These are phyloP conservation scores for Psix sp. DNA, from an alignment of 1,140 invertebrate species.

Conservation along the genomic window DNA sequence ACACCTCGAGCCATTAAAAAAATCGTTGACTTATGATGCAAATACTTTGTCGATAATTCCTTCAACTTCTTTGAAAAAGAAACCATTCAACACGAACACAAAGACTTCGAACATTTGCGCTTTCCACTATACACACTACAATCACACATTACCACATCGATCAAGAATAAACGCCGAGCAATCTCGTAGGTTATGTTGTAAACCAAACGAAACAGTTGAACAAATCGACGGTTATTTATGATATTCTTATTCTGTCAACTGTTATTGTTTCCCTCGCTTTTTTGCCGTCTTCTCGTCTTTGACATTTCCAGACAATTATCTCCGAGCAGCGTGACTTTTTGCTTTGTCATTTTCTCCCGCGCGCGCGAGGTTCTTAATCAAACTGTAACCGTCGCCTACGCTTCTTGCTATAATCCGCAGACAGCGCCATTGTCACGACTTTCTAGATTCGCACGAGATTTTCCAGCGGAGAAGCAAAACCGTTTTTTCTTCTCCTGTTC, in stretches of 20 bases:
- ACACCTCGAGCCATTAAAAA: too few species aligned
- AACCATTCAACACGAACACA: background rate
- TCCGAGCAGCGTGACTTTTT: slow-evolving; percentile 45
- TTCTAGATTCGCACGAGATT: slow-evolving; percentile 56
- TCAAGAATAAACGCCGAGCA: slow-evolving; percentile 15
- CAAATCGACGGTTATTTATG: slow-evolving; percentile 51
- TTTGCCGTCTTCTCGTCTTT: slow-evolving; percentile 63
- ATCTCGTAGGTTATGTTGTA: slow-evolving; percentile 19
- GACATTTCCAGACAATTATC: slow-evolving; percentile 68
- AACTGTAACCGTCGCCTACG: slow-evolving; percentile 66
- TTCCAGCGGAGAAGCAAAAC: slow-evolving; percentile 17
- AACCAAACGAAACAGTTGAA: slow-evolving; percentile 23
- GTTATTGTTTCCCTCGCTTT: slow-evolving; percentile 42
- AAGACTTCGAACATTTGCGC: background rate
- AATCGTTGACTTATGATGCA: background rate
- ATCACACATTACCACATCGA: slow-evolving; percentile 16
- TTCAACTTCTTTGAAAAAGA: too few species aligned
- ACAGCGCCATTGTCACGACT: slow-evolving; percentile 54
- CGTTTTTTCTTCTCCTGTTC: slow-evolving; percentile 4
- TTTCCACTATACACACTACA: slow-evolving; percentile 1
- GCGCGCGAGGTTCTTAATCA: slow-evolving; percentile 65
- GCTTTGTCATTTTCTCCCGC: slow-evolving; percentile 55
- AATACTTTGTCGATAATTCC: slow-evolving; percentile 1
- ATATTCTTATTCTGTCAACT: slow-evolving; percentile 50
- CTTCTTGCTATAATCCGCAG: slow-evolving; percentile 51